Base-by-base conservation (phyloP, 2,113 vertebrate genomes). In the Corythornis cristatus region DNA sequence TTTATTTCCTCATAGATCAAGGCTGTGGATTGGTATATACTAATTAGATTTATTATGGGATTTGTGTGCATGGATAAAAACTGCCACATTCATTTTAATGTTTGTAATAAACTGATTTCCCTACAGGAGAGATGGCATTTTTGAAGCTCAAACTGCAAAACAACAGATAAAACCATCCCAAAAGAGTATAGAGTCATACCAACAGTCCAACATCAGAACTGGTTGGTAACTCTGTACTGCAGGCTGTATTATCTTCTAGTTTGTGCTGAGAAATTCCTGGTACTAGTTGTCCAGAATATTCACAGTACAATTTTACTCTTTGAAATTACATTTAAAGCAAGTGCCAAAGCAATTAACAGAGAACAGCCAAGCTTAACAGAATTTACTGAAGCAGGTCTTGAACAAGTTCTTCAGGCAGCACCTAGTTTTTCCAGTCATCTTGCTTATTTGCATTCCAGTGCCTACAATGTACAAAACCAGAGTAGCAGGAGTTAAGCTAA, bases 1-100 rank as follows among this genome's bases (percentile, higher is more conserved):
- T 78, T 57, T 78, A 22, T 46, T 78, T 84, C 86, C 82, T 87
- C 61, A 23, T 66, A 31, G 67, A 80, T 74, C 25, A 85, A 73
- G 22, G 64, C 43, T 37, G 15, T 0, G 2, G 35, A 20, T 13
- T 77, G 33, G 51, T 72, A 82, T 0, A 0, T n/a, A 57, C 4
- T 53, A 54, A 85, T 33, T 54, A 20, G 51, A 58, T 72, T 74
- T 74, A 56, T 35, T 57, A 46, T 5, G 17, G 12, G 43, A 62
- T 88, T 86, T 73, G 25, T 33, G 16, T 50, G 33, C 40, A 12
- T 51, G 43, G 74, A 46, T 42, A 54, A 56, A 43, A 50, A 40
- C 6, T 11, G 40, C 28, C 46, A 35, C 5, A 6, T 61, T 65
- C 74, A 8, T 43, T 73, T 75, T 74, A 29, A 23, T 33, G 68